Evolutionary conservation across 2,113 vertebrate species (phyloP).

Genomic region (Limnothrissa miodon): DNA sequence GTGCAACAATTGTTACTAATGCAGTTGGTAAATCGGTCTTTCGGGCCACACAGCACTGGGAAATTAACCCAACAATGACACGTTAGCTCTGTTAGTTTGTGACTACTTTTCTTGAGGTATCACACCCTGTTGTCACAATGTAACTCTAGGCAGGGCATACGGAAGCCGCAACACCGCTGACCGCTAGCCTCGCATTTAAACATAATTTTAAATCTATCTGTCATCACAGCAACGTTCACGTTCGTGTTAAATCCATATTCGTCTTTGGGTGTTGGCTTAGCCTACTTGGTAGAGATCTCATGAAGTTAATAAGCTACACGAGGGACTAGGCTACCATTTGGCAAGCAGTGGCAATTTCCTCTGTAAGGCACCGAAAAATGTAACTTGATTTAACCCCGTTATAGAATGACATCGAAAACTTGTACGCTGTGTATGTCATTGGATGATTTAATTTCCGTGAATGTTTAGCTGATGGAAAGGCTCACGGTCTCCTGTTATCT

Average conservation of each 20-base stretch:
- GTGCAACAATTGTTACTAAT: neutral
- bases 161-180: constrained; percentile 14
- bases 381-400: neutral
- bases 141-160: constrained; percentile 14
- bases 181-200: constrained; percentile 6
- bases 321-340: neutral
- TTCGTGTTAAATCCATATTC: neutral
- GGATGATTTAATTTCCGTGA: neutral
- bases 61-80: neutral
- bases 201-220: neutral
- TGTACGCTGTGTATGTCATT: neutral
- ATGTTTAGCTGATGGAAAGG: neutral
- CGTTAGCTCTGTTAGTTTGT: neutral
- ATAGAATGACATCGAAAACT: neutral
- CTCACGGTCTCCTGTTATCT: neutral
- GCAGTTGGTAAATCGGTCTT: neutral
- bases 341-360: neutral
- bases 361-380: neutral
- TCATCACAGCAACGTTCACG: neutral
- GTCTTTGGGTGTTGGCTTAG: neutral
- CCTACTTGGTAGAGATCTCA: neutral
- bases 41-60: neutral
- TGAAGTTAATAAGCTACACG: neutral
- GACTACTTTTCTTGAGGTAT: neutral
- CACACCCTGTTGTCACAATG: constrained; percentile 17